These are phyloP conservation scores for Idris sp. DNA, from an alignment of 1,140 invertebrate genomes.

Conservation along the genomic window DNA sequence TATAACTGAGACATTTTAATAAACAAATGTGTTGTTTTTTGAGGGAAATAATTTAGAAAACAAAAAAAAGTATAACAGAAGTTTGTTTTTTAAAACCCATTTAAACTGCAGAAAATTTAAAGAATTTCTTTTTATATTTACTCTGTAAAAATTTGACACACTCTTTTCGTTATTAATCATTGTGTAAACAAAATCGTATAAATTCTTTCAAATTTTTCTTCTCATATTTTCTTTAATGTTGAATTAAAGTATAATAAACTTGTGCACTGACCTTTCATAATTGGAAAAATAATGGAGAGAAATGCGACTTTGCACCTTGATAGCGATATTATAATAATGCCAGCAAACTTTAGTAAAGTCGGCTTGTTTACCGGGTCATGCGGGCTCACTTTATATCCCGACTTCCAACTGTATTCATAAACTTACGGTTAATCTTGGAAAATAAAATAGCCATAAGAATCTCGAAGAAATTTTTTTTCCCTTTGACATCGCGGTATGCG, in stretches of 20 bases:
- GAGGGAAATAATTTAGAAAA: too few species aligned
- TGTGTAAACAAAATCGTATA: constrained; percentile 21
- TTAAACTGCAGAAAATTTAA: constrained; percentile 5
- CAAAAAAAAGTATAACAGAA: too few species aligned
- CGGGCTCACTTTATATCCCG: too few species aligned
- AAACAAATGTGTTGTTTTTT: too few species aligned
- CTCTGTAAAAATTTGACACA: constrained; percentile 23
- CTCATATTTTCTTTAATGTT: too few species aligned
- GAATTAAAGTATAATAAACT: constrained; percentile 36
- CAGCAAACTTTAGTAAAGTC: constrained; percentile 32
- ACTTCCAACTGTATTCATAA: constrained; percentile 16
- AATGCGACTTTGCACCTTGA: constrained; percentile 14
- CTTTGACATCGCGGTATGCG: too few species aligned
- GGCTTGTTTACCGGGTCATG: constrained; percentile 14
- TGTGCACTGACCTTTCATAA: constrained; percentile 25
- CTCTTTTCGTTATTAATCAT: constrained; percentile 22
- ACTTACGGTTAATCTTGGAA: constrained; percentile 19
- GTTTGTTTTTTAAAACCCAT: not conserved
- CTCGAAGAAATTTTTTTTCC: too few species aligned
- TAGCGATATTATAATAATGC: constrained; percentile 27
- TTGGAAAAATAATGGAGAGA: constrained; percentile 31
- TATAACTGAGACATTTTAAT: too few species aligned
- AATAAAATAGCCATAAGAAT: constrained; percentile 6
- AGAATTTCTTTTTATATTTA: constrained; percentile 8
- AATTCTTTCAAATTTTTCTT: too few species aligned